These are phyloP conservation scores for Setophaga coronata DNA, from an alignment of 2,113 vertebrate genomes.

Conservation along the genomic window DNA sequence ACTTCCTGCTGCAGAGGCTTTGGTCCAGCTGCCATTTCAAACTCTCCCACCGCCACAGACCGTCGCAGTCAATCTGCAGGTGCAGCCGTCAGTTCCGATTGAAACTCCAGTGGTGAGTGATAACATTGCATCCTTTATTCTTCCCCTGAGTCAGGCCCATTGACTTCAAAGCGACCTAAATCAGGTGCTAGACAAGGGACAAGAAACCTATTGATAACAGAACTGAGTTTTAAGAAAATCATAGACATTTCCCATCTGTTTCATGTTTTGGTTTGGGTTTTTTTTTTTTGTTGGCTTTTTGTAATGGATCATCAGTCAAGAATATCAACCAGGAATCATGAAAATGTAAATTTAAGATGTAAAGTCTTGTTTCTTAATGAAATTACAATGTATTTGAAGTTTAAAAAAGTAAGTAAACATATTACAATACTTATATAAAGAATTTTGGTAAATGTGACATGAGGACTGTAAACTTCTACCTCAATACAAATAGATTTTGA, in stretches of 20 bases:
- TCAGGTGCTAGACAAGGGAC: not conserved
- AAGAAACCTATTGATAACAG: not conserved
- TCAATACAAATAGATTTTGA: not conserved
- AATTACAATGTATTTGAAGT: not conserved
- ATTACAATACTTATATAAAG: accelerated
- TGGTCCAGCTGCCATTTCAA: slow-evolving; percentile 90
- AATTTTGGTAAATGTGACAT: not conserved
- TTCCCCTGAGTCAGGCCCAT: not conserved
- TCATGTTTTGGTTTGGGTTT: not conserved
- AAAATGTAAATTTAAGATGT: not conserved
- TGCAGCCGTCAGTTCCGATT: slow-evolving; percentile 78
- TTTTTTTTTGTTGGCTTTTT: not conserved
- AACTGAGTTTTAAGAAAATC: not conserved
- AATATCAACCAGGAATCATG: not conserved
- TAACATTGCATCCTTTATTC: not conserved
- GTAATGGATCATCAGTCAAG: not conserved
- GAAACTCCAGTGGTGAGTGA: slow-evolving; percentile 82
- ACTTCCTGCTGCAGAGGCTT: slow-evolving; percentile 85
- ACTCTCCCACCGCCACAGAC: slow-evolving; percentile 90
- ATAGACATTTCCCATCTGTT: slow-evolving; percentile 15
- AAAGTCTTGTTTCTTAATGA: not conserved
- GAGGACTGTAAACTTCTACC: not conserved
- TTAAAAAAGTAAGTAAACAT: not conserved
- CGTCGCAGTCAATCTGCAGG: slow-evolving; percentile 91
- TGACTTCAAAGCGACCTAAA: not conserved